A percentile compares a stretch with the other conserved stretches of the same genome.
Evolutionary conservation across 2,797 vertebrate species (phyloP).

Genomic region (Catostomus latipinnis): DNA sequence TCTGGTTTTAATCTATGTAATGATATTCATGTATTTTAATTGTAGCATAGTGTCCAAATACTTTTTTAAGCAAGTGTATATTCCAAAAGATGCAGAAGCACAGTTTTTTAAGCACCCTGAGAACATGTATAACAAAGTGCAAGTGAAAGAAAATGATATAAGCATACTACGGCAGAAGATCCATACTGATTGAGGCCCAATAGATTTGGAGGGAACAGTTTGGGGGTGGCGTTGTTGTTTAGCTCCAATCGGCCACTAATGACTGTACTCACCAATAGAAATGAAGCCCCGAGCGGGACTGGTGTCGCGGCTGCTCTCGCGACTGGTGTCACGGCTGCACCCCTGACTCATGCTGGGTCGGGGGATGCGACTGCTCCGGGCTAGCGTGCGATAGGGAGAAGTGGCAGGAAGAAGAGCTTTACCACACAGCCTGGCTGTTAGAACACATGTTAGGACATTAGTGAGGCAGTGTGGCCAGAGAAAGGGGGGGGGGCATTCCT

Average conservation of each 20-base stretch:
- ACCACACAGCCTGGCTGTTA: conserved; percentile 74
- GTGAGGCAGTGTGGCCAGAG: conserved; percentile 74
- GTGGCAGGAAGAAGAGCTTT: conserved; percentile 94
- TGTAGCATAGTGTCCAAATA: too few species aligned
- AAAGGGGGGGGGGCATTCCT: conserved; percentile 7
- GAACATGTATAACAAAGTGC: conserved; percentile 63
- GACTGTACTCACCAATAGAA: conserved; percentile 91
- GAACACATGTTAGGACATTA: conserved; percentile 71
- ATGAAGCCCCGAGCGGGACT: conserved; percentile 96
- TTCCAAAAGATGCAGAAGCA: background rate
- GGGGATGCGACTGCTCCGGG: conserved; percentile 98
- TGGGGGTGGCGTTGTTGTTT: background rate
- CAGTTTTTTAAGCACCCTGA: background rate
- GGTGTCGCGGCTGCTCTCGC: conserved; percentile 99
- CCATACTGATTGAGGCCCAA: conserved; percentile 70
- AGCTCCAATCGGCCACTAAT: conserved; percentile 34
- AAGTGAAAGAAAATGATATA: conserved; percentile 69
- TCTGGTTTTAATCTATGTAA: too few species aligned
- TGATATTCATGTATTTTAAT: too few species aligned
- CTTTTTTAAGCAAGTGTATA: too few species aligned
- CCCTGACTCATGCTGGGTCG: conserved; percentile 99
- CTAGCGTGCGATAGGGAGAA: conserved; percentile 94
- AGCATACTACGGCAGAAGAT: conserved; percentile 81
- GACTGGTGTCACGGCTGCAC: conserved; percentile 98
- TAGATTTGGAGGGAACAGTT: conserved; percentile 76